Base-by-base conservation (phyloP, 2,797 vertebrate genomes). In the Phrynocephalus guinanensis region DNA sequence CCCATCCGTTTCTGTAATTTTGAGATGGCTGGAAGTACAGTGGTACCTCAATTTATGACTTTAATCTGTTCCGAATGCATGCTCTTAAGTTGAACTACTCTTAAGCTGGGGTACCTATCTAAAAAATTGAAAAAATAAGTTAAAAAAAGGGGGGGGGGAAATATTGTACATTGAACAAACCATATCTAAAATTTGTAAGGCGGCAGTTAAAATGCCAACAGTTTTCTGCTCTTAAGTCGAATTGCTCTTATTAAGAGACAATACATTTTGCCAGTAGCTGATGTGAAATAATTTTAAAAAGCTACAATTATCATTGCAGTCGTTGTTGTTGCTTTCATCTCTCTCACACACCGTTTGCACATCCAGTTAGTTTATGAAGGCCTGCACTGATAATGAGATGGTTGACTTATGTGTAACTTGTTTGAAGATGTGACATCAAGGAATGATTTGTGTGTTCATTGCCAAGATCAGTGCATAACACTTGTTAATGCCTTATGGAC, bases 161-260 rank as follows among this genome's bases (percentile, higher is more conserved):
- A 33, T 33, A 44, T 44, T 44, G 38, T 44, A 44, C 38, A 44
- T 44, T 44, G 38, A 44, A 5, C 38, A 44, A 44, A 44, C 38
- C 38, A 44, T 44, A 44, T 44, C 38, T 44, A 44, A 44, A 44
- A 44, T 44, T 44, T 44, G 38, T 44, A 44, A 44, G 38, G 38
- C 38, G 3, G 38, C 38, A 44, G 38, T 44, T 44, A 44, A 44
- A 44, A 44, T 44, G 38, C 3, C 38, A 44, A 44, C 38, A 44
- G 3, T 44, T 44, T 44, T 44, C 52, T 11, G 5, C 11, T 52
- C 52, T 8, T 52, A 52, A 9, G 52, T 52, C 11, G 7, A 52
- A 52, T 8, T 52, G 52, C 11, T 52, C 52, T 8, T 88, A 91
- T 82, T 89, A 91, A 91, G 2, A 88, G 88, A 82, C 73, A 70